phyloP scores from a whole-genome alignment of 2,888 invertebrate genomes.

The Eugnorisma glareosa region DNA sequence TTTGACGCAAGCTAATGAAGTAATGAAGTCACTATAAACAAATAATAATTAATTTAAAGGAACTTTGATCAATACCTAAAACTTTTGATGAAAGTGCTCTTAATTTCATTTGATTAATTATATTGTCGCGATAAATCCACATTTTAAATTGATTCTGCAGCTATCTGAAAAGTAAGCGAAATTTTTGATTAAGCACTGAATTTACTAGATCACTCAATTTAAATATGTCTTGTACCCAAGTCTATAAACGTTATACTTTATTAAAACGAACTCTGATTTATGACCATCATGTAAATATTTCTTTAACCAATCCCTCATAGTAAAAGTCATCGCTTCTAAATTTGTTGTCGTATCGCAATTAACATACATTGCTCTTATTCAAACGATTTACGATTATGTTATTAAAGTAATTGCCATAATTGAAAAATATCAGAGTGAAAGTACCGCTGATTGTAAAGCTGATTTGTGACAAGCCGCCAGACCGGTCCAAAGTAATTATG shows the following conservation, averaged over 20 bases:
- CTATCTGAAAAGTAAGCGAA: not conserved
- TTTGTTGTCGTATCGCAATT: constrained; percentile 77
- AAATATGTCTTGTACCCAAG: not conserved
- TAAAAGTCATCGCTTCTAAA: constrained; percentile 64
- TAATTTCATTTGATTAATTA: not conserved
- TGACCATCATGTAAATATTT: constrained; percentile 23
- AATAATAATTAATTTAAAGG: not conserved
- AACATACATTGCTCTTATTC: constrained; percentile 73
- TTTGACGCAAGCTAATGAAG: not conserved
- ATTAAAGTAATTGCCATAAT: constrained; percentile 76
- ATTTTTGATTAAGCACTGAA: not conserved
- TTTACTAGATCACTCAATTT: constrained; percentile 24
- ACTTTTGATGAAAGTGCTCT: not conserved
- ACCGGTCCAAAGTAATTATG: constrained; percentile 56
- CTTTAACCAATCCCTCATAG: constrained; percentile 30
- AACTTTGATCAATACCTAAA: not conserved
- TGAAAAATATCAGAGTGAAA: constrained; percentile 69
- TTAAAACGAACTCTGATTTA: constrained; percentile 40
- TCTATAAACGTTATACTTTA: constrained; percentile 14
- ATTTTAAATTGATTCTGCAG: too few relatives aligned
- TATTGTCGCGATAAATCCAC: too few relatives aligned
- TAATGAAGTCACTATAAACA: not conserved
- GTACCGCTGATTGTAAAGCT: constrained; percentile 67
- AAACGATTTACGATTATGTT: constrained; percentile 72
- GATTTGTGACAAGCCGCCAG: constrained; percentile 69